Evolutionary conservation across 2,888 invertebrate species (phyloP).

Genomic region (Tetanocera ferruginea): DNA sequence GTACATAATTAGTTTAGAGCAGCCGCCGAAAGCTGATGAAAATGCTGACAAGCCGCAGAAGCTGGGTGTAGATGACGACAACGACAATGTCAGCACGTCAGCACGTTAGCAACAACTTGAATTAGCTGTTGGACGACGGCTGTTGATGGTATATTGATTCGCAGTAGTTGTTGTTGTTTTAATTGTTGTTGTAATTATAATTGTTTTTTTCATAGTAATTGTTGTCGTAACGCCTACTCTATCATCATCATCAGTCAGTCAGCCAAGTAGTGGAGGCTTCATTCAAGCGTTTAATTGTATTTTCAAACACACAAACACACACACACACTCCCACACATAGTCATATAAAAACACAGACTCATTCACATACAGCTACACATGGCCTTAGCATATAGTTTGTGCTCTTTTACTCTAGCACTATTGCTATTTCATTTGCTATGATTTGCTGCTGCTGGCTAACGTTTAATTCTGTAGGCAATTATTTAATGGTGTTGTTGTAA

Average conservation of each 20-base stretch:
- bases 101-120: no score
- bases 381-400: neutral
- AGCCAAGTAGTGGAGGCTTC: neutral
- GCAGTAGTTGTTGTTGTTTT: neutral
- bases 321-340: neutral
- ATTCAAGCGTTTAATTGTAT: conserved; percentile 26
- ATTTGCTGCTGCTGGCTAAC: neutral
- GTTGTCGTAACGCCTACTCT: neutral
- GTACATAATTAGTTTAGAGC: conserved; percentile 13
- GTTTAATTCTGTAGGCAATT: neutral
- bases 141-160: no score
- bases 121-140: no score
- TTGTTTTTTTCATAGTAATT: neutral
- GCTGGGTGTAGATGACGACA: no score
- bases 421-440: neutral
- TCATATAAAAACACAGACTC: neutral
- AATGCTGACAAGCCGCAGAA: no score
- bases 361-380: neutral
- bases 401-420: neutral
- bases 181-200: neutral
- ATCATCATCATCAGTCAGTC: neutral
- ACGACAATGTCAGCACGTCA: no score
- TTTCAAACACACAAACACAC: neutral
- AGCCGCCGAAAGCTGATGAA: neutral
- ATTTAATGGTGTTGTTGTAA: conserved; percentile 18